A percentile compares a stretch with the other conserved stretches of the same genome.
Conservation (phyloP, 2,888 invertebrate species). For the Leptinotarsa haldemani region DNA sequence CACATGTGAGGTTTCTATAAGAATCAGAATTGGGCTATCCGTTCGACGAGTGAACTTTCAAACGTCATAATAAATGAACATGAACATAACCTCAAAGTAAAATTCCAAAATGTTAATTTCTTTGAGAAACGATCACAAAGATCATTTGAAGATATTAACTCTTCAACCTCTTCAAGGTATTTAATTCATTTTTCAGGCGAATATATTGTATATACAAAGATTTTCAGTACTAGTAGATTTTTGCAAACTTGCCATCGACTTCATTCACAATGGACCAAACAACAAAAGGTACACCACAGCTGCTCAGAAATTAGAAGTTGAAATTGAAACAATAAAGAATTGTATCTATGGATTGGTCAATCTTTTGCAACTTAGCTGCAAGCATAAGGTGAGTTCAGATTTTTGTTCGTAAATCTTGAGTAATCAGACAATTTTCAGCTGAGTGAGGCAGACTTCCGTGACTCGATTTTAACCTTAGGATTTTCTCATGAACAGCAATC, state of each 20-base stretch:
- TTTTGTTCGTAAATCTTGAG: background rate
- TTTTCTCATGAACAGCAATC: constrained; percentile 73
- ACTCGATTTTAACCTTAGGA: constrained; percentile 68
- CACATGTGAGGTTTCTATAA: no score
- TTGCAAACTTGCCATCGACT: constrained; percentile 76
- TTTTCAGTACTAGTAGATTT: constrained; percentile 75
- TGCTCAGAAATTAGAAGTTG: constrained; percentile 73
- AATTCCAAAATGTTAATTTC: constrained; percentile 62
- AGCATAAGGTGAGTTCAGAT: constrained; percentile 72
- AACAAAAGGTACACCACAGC: constrained; percentile 72
- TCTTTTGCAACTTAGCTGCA: constrained; percentile 77
- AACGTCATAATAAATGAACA: no score
- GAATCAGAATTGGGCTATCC: no score
- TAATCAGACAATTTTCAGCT: constrained; percentile 60
- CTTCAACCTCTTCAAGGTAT: constrained; percentile 69
- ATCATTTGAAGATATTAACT: constrained; percentile 69
- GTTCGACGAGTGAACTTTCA: no score
- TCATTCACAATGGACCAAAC: constrained; percentile 75
- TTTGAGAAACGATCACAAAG: constrained; percentile 70
- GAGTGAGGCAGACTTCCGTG: constrained; percentile 66
- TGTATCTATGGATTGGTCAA: constrained; percentile 80
- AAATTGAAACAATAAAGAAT: constrained; percentile 70
- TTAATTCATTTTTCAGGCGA: background rate
- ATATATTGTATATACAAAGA: constrained; percentile 31
- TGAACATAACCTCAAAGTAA: no score